phyloP scores from a whole-genome alignment of 2,113 vertebrate genomes.

The Psephotus haematonotus region DNA sequence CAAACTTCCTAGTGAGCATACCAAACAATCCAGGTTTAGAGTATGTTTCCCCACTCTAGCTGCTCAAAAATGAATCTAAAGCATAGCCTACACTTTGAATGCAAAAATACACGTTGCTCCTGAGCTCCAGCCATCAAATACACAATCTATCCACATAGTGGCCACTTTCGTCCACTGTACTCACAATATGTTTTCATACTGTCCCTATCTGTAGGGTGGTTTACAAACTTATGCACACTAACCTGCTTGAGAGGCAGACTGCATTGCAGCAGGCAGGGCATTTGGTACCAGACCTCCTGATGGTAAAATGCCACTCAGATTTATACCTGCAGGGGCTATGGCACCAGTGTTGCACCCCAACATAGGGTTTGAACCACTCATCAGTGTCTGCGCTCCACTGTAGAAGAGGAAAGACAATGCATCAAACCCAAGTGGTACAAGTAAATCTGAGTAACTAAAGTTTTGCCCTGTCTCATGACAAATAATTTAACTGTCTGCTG shows the following conservation, averaged over 20 bases:
- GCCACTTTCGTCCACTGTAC: neutral
- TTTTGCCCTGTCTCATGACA: neutral
- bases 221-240: conserved; percentile 61
- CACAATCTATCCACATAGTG: neutral
- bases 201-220: neutral
- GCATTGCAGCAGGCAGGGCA: conserved; percentile 84
- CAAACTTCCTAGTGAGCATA: neutral
- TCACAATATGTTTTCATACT: neutral
- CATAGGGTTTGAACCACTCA: conserved; percentile 92
- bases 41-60: neutral
- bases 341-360: conserved; percentile 86
- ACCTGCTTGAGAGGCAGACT: conserved; percentile 90
- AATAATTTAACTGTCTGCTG: neutral
- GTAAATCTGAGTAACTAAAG: neutral
- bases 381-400: conserved; percentile 93
- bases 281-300: conserved; percentile 86
- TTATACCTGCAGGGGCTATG: conserved; percentile 83
- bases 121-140: neutral
- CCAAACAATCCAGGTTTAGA: neutral
- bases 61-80: neutral
- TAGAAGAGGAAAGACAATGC: conserved; percentile 69
- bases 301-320: conserved; percentile 91
- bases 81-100: neutral
- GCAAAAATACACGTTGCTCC: neutral
- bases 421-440: conserved; percentile 48